These are phyloP conservation scores for Brachionus plicatilis DNA, from an alignment of 1,140 invertebrate genomes.

Conservation along the genomic window DNA sequence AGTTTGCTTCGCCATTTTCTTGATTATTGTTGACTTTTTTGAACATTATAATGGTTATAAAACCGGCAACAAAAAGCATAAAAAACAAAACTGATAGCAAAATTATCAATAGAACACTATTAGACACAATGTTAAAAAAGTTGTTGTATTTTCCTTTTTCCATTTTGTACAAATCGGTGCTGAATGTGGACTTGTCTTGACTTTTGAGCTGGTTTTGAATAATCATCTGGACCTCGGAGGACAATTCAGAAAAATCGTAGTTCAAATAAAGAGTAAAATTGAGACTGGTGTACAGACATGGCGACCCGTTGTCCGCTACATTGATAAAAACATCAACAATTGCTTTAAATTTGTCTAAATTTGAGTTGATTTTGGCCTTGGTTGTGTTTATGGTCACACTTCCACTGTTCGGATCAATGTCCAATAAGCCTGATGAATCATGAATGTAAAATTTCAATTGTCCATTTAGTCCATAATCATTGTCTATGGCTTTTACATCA, in stretches of 20 bases:
- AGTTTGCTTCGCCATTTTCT: background rate
- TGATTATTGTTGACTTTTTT: background rate
- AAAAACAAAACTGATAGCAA: background rate
- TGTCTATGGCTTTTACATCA: background rate
- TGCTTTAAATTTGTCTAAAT: background rate
- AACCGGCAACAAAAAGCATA: background rate
- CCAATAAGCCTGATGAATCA: background rate
- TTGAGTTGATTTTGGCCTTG: background rate
- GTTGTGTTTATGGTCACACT: background rate
- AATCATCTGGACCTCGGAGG: background rate
- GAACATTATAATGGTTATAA: constrained; percentile 14
- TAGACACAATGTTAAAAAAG: constrained; percentile 1
- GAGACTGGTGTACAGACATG: background rate
- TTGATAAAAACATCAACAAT: background rate
- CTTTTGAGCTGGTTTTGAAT: background rate
- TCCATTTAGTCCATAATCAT: background rate
- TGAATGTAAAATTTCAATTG: background rate
- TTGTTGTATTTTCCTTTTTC: background rate
- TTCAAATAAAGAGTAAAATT: constrained; percentile 30
- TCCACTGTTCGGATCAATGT: background rate
- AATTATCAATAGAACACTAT: constrained; percentile 18
- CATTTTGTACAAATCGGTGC: background rate
- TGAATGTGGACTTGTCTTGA: background rate
- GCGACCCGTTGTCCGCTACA: background rate
- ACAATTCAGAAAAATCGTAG: background rate